phyloP scores from a whole-genome alignment of 2,888 invertebrate species.

The Caenorhabditis afra region DNA sequence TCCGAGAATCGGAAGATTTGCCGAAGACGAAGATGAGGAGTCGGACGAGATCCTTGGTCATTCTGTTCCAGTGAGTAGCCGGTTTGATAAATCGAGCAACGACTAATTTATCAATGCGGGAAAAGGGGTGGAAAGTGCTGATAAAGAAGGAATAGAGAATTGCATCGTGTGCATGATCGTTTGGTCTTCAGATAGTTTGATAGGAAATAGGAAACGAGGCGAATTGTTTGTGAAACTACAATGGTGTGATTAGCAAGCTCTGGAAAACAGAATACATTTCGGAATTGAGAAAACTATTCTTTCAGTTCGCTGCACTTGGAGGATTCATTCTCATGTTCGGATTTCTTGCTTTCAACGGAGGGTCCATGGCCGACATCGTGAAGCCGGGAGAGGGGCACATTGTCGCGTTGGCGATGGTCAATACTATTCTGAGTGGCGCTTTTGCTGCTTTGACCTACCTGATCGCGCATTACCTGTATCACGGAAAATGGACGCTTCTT shows the following conservation, averaged over 20 bases:
- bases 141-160: conserved; percentile 24
- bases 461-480: conserved; percentile 80
- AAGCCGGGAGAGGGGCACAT: conserved; percentile 81
- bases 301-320: conserved; percentile 83
- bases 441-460: conserved; percentile 82
- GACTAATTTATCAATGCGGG: conserved; percentile 31
- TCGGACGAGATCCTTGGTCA: conserved; percentile 81
- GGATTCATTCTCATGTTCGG: conserved; percentile 83
- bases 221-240: no score
- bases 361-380: conserved; percentile 81
- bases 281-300: no score
- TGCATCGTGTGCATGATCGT: conserved; percentile 40
- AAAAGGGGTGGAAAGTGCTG: conserved; percentile 1
- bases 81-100: conserved; percentile 27
- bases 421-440: conserved; percentile 83
- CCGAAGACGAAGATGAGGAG: conserved; percentile 72
- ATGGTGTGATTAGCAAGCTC: no score
- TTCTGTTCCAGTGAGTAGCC: conserved; percentile 82
- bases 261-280: not conserved
- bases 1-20: conserved; percentile 83
- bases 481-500: conserved; percentile 82
- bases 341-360: conserved; percentile 84
- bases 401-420: conserved; percentile 82
- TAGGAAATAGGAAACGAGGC: no score
- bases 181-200: conserved; percentile 45